phyloP scores from a whole-genome alignment of 1,140 invertebrate species.

The Drosophila triauraria region DNA sequence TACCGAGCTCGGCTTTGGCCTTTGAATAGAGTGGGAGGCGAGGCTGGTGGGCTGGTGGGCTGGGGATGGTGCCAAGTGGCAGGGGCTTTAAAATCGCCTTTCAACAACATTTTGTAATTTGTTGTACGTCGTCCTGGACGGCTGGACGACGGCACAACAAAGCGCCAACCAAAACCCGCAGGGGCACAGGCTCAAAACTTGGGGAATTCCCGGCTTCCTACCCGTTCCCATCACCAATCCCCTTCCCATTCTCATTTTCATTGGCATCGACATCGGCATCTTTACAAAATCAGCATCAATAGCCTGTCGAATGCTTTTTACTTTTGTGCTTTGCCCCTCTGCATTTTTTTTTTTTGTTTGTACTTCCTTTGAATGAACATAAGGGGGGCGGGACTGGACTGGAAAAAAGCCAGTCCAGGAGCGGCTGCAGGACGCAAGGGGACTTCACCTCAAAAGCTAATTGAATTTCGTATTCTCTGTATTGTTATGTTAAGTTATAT shows the following conservation, averaged over 20 bases:
- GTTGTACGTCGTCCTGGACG: constrained; percentile 66
- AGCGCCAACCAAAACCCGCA: constrained; percentile 28
- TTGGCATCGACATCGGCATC: constrained; percentile 57
- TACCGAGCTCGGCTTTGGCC: constrained; percentile 53
- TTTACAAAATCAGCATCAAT: constrained; percentile 82
- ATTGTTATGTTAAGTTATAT: constrained; percentile 9
- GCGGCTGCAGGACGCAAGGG: neutral
- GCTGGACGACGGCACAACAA: constrained; percentile 52
- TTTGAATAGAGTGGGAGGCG: constrained; percentile 25
- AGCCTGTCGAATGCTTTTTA: constrained; percentile 74
- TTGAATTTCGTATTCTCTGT: constrained; percentile 5
- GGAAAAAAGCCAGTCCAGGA: constrained; percentile 27
- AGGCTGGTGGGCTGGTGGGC: no score
- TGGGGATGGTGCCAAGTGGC: constrained; percentile 37
- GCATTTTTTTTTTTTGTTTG: constrained; percentile 31
- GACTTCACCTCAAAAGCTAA: constrained; percentile 4
- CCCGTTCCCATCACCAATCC: neutral
- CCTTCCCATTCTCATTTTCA: constrained; percentile 27
- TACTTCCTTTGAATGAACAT: constrained; percentile 30
- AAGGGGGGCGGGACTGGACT: constrained; percentile 6
- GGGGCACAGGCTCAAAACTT: constrained; percentile 22
- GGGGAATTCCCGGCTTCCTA: constrained; percentile 16
- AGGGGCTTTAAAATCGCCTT: constrained; percentile 74
- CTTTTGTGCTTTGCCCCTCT: constrained; percentile 43
- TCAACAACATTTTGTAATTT: constrained; percentile 81